Conservation (phyloP, 2,888 invertebrate genomes). For the Pristionchus mayeri region DNA sequence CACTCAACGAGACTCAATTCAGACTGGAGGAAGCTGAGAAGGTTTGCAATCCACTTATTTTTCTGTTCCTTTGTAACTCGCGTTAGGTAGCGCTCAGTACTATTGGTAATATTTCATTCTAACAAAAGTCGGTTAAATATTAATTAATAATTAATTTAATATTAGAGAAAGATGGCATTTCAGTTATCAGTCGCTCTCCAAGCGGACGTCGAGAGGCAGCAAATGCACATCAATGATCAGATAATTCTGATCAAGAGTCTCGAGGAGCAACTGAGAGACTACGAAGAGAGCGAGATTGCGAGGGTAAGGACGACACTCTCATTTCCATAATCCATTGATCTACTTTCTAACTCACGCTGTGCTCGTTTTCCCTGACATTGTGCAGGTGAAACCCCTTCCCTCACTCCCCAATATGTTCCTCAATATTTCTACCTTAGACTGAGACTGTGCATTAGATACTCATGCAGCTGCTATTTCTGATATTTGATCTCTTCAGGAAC, state of each 20-base stretch:
- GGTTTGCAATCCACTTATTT: neutral
- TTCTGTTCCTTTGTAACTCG: too few species aligned
- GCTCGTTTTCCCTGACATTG: conserved; percentile 3
- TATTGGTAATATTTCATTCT: too few species aligned
- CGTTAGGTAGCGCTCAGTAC: too few species aligned
- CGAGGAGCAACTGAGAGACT: conserved; percentile 37
- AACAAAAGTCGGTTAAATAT: too few species aligned
- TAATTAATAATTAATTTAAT: too few species aligned
- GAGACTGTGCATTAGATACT: neutral
- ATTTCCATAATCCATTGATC: conserved; percentile 36
- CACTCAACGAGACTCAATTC: conserved; percentile 37
- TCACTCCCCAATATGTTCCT: neutral
- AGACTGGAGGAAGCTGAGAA: conserved; percentile 42
- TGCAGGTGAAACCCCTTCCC: neutral
- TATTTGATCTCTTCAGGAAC: conserved; percentile 27
- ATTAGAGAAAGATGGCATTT: neutral
- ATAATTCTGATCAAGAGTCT: conserved; percentile 47
- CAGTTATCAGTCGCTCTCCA: neutral
- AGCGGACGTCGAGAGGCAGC: conserved; percentile 35
- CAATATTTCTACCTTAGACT: too few species aligned
- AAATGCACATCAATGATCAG: conserved; percentile 45
- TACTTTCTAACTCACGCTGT: neutral
- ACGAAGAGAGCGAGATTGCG: conserved; percentile 36
- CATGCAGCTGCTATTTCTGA: neutral
- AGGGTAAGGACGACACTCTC: conserved; percentile 21